These are phyloP conservation scores for Helicorthomorpha holstii DNA, from an alignment of 1,140 invertebrate species.

Conservation along the genomic window DNA sequence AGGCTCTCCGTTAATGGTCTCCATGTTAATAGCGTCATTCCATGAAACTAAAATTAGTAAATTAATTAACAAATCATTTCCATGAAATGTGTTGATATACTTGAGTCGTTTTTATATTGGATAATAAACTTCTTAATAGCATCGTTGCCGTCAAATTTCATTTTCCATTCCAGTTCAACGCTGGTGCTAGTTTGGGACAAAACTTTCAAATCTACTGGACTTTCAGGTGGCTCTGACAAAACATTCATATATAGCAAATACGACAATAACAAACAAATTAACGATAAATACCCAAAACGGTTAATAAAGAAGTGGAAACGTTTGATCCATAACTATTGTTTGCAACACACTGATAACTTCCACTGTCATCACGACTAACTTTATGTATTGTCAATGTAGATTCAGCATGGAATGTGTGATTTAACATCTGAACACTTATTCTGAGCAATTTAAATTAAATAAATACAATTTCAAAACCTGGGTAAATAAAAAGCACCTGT, in stretches of 20 bases:
- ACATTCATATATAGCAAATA: too few species aligned
- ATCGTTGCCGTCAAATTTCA: conserved; percentile 89
- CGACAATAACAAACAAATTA: too few species aligned
- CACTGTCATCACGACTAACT: conserved; percentile 74
- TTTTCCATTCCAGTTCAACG: conserved; percentile 78
- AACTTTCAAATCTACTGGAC: conserved; percentile 76
- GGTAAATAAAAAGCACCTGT: too few species aligned
- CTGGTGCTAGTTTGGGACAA: conserved; percentile 76
- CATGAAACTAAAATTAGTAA: not conserved
- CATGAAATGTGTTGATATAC: conserved; percentile 25
- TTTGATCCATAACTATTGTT: conserved; percentile 89
- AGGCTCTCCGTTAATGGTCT: conserved; percentile 55
- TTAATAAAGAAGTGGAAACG: too few species aligned
- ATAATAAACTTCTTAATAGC: conserved; percentile 78
- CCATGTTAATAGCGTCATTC: not conserved
- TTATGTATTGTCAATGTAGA: conserved; percentile 76
- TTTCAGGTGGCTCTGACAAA: conserved; percentile 83
- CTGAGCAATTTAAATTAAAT: not conserved
- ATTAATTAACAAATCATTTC: not conserved
- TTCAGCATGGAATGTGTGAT: conserved; percentile 40
- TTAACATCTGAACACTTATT: not conserved
- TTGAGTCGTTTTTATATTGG: conserved; percentile 81
- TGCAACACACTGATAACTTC: conserved; percentile 82
- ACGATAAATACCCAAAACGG: too few species aligned
- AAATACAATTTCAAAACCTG: too few species aligned